Conservation (phyloP, 2,888 invertebrate genomes). For the Sceliomorpha sp. region DNA sequence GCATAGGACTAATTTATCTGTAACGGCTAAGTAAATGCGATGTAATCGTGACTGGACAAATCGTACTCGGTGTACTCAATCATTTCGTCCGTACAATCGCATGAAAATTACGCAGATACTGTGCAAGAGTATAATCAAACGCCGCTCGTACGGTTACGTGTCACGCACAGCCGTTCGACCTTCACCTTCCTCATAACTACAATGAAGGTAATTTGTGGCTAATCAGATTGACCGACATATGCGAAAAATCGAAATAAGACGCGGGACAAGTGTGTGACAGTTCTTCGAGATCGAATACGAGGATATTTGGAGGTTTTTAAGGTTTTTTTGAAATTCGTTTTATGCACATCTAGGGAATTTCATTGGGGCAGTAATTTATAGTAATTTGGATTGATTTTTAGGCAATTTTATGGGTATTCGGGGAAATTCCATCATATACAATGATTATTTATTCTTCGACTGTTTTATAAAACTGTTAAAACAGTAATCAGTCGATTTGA, state of each 20-base stretch:
- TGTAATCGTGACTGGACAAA: conserved; percentile 31
- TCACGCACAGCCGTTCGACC: conserved; percentile 41
- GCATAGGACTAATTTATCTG: conserved; percentile 20
- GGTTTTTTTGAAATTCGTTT: no score
- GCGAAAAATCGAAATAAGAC: conserved; percentile 8
- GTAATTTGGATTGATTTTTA: no score
- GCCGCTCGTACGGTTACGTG: conserved; percentile 22
- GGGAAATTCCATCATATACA: no score
- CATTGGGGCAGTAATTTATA: no score
- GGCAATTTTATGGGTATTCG: no score
- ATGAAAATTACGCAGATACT: conserved; percentile 22
- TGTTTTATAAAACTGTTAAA: no score
- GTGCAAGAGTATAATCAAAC: conserved; percentile 12
- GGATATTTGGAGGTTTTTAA: no score
- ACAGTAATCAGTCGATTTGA: no score
- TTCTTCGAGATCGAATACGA: no score
- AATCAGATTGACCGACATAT: conserved; percentile 46
- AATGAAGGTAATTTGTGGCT: conserved; percentile 29
- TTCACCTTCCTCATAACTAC: conserved; percentile 46
- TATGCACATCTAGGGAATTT: no score
- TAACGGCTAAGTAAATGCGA: conserved; percentile 16
- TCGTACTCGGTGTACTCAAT: conserved; percentile 18
- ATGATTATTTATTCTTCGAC: no score
- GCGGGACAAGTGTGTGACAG: no score
- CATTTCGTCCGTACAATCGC: conserved; percentile 19